Percentiles rank a stretch among this genome's conserved stretches.
Conservation (phyloP, 2,113 vertebrate species). For the Charina bottae region DNA sequence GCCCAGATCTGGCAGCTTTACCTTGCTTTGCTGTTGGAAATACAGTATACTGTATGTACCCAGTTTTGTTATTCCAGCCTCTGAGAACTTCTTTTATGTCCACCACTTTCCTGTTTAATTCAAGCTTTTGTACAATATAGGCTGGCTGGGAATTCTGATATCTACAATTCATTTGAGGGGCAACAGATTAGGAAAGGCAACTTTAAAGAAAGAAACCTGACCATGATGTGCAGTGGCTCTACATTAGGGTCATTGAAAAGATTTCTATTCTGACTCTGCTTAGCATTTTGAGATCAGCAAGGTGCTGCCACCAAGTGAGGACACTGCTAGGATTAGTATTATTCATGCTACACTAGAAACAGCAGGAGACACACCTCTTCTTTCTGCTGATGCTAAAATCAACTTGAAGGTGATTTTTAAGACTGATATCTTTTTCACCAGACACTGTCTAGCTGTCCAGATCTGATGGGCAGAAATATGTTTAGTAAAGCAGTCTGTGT, state of each 20-base stretch:
- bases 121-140: background rate
- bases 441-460: background rate
- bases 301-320: background rate
- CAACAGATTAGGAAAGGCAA: background rate
- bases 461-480: background rate
- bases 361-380: background rate
- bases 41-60: no score
- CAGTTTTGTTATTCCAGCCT: no score
- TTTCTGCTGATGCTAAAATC: background rate
- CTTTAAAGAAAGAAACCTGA: background rate
- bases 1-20: no score
- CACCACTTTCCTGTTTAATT: background rate
- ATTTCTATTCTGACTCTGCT: background rate
- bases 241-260: background rate
- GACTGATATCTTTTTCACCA: background rate
- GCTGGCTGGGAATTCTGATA: background rate
- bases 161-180: background rate
- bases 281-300: background rate
- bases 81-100: background rate
- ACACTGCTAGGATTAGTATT: background rate
- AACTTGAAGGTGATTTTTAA: background rate
- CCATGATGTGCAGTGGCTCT: background rate
- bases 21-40: no score
- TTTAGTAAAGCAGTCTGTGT: background rate
- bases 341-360: background rate